These are phyloP conservation scores for Bhutanitis thaidina DNA, from an alignment of 2,888 invertebrate genomes.

Conservation along the genomic window DNA sequence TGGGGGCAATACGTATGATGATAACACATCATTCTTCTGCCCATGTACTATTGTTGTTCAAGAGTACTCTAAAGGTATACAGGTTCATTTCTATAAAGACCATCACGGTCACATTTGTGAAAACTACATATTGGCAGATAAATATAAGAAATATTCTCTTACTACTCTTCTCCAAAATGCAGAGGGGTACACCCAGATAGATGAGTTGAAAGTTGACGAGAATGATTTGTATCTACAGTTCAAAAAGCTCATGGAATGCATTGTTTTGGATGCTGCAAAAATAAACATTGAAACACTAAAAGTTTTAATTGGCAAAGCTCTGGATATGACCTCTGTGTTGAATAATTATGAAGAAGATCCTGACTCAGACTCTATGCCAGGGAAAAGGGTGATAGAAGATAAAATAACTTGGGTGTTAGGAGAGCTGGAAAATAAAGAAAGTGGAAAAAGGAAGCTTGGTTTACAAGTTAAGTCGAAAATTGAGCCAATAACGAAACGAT, in stretches of 20 bases:
- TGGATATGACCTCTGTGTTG: constrained; percentile 47
- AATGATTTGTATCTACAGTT: constrained; percentile 44
- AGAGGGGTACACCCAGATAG: constrained; percentile 21
- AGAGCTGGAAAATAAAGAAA: background rate
- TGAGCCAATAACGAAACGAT: constrained; percentile 12
- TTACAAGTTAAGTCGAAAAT: constrained; percentile 4
- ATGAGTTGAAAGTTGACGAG: constrained; percentile 22
- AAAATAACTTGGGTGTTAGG: constrained; percentile 39
- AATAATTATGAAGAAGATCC: constrained; percentile 34
- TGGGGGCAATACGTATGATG: background rate
- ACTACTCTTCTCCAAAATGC: constrained; percentile 32
- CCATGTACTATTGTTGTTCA: constrained; percentile 43
- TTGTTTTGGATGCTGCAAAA: constrained; percentile 40
- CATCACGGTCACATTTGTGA: constrained; percentile 41
- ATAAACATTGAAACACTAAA: constrained; percentile 37
- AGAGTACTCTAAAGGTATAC: constrained; percentile 43
- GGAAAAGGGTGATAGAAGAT: constrained; percentile 31
- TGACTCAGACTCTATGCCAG: constrained; percentile 2
- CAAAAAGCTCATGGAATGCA: constrained; percentile 41
- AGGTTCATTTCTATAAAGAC: constrained; percentile 45
- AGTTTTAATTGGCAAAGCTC: constrained; percentile 40
- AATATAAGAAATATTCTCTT: constrained; percentile 39
- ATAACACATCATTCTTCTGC: constrained; percentile 32
- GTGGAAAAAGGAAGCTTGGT: background rate
- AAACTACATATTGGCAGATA: constrained; percentile 29